A percentile compares a stretch with the other conserved stretches of the same genome.
Evolutionary conservation across 2,888 invertebrate species (phyloP).

Genomic region (Drosophila villosipedis): DNA sequence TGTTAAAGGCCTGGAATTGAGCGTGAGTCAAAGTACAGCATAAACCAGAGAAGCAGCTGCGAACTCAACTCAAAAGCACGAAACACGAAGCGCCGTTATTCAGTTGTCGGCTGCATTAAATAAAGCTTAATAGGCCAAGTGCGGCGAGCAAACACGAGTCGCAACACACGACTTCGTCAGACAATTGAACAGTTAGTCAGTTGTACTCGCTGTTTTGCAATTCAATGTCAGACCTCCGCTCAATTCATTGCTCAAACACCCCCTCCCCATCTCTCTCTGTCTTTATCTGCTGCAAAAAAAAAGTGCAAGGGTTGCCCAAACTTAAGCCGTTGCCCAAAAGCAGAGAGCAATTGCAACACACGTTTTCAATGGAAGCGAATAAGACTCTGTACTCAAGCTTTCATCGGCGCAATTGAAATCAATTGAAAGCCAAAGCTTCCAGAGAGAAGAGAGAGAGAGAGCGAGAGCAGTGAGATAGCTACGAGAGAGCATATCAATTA

Average conservation of each 20-base stretch:
- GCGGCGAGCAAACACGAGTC: constrained; percentile 39
- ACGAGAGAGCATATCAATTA: constrained; percentile 6
- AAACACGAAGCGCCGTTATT: constrained; percentile 58
- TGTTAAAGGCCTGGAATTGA: constrained; percentile 61
- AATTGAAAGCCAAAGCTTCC: constrained; percentile 45
- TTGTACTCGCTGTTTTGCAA: constrained; percentile 21
- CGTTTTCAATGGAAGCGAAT: constrained; percentile 33
- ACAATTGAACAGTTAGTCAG: constrained; percentile 17
- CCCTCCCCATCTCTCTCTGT: not conserved
- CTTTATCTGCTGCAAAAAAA: constrained; percentile 1
- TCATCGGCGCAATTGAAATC: constrained; percentile 35
- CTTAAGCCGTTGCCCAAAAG: constrained; percentile 53
- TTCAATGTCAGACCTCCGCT: constrained; percentile 54
- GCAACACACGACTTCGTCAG: constrained; percentile 22
- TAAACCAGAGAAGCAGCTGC: constrained; percentile 34
- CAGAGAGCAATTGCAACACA: constrained; percentile 48
- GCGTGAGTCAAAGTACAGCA: constrained; percentile 42
- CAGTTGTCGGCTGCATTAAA: constrained; percentile 53
- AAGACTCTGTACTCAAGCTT: constrained; percentile 26
- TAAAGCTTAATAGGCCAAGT: constrained; percentile 41
- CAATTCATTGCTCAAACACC: constrained; percentile 51
- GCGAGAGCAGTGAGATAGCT: constrained; percentile 14
- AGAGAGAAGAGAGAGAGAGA: constrained; percentile 11
- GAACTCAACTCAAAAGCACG: constrained; percentile 34
- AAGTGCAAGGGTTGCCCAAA: constrained; percentile 55